phyloP scores from a whole-genome alignment of 2,113 vertebrate genomes.

The Chionis minor region DNA sequence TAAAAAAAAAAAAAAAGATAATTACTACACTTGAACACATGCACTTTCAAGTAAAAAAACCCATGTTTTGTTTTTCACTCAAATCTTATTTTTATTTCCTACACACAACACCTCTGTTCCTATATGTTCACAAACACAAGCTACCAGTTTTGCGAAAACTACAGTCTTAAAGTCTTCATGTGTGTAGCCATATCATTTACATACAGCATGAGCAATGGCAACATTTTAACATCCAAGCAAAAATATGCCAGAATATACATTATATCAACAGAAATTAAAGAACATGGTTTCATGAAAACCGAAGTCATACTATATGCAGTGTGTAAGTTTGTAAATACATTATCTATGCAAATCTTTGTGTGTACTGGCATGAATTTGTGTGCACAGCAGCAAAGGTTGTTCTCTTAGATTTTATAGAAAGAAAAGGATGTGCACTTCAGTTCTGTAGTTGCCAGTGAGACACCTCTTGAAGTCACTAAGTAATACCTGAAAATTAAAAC shows the following conservation, averaged over 20 bases:
- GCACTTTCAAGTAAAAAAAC: conserved; percentile 52
- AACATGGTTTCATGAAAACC: neutral
- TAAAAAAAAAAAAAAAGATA: neutral
- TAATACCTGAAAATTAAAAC: neutral
- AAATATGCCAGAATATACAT: neutral
- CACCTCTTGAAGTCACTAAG: neutral
- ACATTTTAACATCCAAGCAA: conserved; percentile 62
- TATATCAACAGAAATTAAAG: neutral
- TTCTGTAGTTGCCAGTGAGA: neutral
- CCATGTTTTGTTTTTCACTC: neutral
- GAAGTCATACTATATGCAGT: neutral
- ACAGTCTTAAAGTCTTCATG: conserved; percentile 36
- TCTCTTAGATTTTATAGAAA: neutral
- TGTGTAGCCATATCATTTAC: conserved; percentile 13
- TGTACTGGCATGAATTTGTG: neutral
- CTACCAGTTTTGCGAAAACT: neutral
- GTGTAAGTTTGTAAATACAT: neutral
- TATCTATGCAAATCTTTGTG: neutral
- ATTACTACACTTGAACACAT: neutral
- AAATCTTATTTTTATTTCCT: conserved; percentile 24
- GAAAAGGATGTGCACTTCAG: neutral
- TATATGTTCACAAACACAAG: neutral
- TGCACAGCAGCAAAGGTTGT: neutral
- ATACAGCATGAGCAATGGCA: conserved; percentile 69
- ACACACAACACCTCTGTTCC: neutral